Evolutionary conservation across 2,888 invertebrate genomes (phyloP), one percentile per base, ranked within the genome.

Genomic region (Agonopterix alstromeriana): DNA sequence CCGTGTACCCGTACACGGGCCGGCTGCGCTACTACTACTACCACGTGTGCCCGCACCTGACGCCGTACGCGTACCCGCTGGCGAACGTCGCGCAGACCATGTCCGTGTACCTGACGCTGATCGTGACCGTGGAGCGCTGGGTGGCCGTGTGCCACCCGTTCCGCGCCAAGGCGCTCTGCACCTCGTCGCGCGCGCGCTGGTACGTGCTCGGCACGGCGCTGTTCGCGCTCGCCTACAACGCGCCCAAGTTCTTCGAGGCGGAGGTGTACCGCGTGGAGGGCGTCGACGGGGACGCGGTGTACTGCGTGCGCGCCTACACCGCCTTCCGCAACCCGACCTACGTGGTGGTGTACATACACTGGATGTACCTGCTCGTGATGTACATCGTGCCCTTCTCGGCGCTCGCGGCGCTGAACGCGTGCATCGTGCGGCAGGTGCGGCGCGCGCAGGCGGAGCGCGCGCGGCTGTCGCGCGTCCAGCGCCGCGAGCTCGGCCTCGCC

Each of bases 301-400:
- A 94, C 77, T 94, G 94, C 75, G 91, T 94, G 47, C 84, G 86
- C 10, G 92, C 94, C 8, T 92, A 96, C 48, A 77, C 85, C 11
- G 77, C 95, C 56, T 91, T 97, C 54, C 90, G 90, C 53, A 92
- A 95, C 73, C 86, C 90, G 17, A 80, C 91, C 0, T 98, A 98
- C 85, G 93, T 95, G 51, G 92, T 93, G 40, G 91, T 98, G 42
- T 99, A 98, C 85, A 96, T 97, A 55, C 94, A 97, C 74, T 98
- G 98, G 95, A 91, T 97, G 85, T 98, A 98, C 82, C 92, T 98
- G 65, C 91, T 98, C 55, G 94, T 98, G 65, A 96, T 98, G 92
- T 98, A 98, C 81, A 92, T 97, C 63, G 91, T 98, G 62, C 99
- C 99, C 2, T 97, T 99, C 78, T 90, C 94, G 48, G 93, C 95